Base-by-base conservation (phyloP, 2,797 vertebrate genomes). In the Acomys russatus region DNA sequence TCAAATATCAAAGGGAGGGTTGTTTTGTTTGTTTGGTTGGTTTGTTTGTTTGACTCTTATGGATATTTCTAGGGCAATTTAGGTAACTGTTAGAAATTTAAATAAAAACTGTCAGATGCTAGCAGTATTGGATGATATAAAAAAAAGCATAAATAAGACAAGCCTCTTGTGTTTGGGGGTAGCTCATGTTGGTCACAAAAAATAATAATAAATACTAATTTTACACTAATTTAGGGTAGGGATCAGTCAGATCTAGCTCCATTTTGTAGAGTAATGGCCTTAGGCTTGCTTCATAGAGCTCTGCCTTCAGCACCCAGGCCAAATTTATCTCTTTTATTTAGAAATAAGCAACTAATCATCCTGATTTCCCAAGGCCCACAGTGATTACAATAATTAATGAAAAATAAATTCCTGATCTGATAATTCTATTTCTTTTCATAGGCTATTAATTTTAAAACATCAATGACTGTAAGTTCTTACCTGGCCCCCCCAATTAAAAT, bases 291-390 rank as follows among this genome's bases (percentile, higher is more conserved):
- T 78, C 49, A 59, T 8, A 92, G 28, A 78, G 14, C 44, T 54
- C 51, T 80, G 15, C 66, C n/a, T 82, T 88, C 61, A 64, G 51
- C 30, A 68, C 51, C 28, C 11, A 64, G 49, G 1, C 38, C 56
- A 94, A 64, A 92, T 88, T 59, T 76, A 30, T 66, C 23, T 70
- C 10, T 88, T 64, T 94, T 78, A 64, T 85, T 88, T 93, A 88
- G 12, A 95, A 70, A 38, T 84, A 82, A 77, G 91, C 91, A 20
- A 0, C 0, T 15, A 76, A 1, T 44, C 7, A 93, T 49, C 35
- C 17, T 71, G 23, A 63, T 80, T 82, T 64, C 10, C 56, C 56
- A 68, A 68, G 33, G 15, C 30, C 66, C 30, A 83, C 0, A 38
- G 23, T 44, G 7, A 44, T 63, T 63, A 44, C 95, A 93, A 15